Evolutionary conservation across 2,888 invertebrate species (phyloP).

Genomic region (Melipona bicolor): DNA sequence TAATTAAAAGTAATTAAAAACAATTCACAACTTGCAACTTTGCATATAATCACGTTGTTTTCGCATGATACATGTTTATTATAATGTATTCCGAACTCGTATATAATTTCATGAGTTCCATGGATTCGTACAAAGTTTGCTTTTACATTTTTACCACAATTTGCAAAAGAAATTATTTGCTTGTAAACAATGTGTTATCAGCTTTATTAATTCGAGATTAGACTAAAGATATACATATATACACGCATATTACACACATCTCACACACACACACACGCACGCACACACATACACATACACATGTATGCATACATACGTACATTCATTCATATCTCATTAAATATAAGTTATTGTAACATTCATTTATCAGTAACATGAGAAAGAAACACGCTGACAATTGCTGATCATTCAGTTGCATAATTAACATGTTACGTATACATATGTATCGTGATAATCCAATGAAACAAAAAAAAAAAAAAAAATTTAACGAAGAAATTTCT

Average conservation of each 20-base stretch:
- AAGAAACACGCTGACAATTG: conserved; percentile 13
- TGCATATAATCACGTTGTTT: background rate
- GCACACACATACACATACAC: conserved; percentile 40
- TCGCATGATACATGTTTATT: background rate
- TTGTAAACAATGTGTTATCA: background rate
- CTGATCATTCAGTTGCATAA: background rate
- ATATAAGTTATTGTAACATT: conserved; percentile 17
- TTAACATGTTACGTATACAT: background rate
- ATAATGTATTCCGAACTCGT: background rate
- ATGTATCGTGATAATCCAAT: background rate
- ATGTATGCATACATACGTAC: conserved; percentile 45
- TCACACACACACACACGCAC: conserved; percentile 22
- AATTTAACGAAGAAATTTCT: background rate
- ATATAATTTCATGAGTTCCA: background rate
- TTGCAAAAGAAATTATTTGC: conserved; percentile 25
- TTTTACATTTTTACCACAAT: conserved; percentile 29
- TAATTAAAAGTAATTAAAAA: conserved; percentile 6
- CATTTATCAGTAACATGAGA: conserved; percentile 2
- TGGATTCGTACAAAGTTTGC: conserved; percentile 20
- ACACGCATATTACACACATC: conserved; percentile 40
- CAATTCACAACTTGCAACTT: background rate
- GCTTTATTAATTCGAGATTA: conserved; percentile 40
- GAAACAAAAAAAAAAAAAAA: background rate
- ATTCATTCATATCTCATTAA: conserved; percentile 26
- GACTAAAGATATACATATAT: conserved; percentile 51